Evolutionary conservation across 2,888 invertebrate genomes (phyloP), one percentile per base, ranked within the genome.

Genomic region (Drosophila mimica): DNA sequence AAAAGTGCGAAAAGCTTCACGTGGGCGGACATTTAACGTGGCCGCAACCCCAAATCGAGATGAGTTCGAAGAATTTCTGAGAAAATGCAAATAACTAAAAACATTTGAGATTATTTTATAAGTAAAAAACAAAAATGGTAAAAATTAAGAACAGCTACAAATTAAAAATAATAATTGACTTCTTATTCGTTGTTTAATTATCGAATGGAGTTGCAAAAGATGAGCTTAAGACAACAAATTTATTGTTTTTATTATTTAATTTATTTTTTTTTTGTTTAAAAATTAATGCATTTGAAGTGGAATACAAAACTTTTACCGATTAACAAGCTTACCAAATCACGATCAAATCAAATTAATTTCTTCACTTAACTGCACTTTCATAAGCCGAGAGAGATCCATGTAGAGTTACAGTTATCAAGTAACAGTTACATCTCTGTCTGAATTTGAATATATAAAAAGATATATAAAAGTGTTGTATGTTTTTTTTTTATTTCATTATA

Each of bases 1-100:
- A 85, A 88, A 85, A 88, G 86, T 88, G 83, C 62, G 73, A 85
- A 88, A 87, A 82, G 81, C 82, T 89, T 74, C 66, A 68, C 88
- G 72, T 73, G 76, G 76, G 62, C 75, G 72, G 65, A 65, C 54
- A 80, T 58, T 68, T 53, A 62, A 52, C 49, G 68, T 54, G 64
- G 49, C 68, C 69, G 64, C 68, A 67, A 54, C 40, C 38, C 53
- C 60, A 51, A 58, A 36, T 11, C 76, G 76, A 80, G 78, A 56
- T 40, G 15, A 15, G 64, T 7, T 62, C 17, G 2, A 56, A 17
- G 0, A 53, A 43, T 70, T 63, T 28, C 9, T n/a, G 28, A 7
- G 20, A 38, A 17, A 7, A 40, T 5, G 17, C 28, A 15, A 17
- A 20, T 15, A 34, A n/a, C 20, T 3, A 4, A 28, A 15, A 7